Evolutionary conservation across 2,888 invertebrate species (phyloP), one percentile per base, ranked within the genome.

Genomic region (Latrodectus elegans): DNA sequence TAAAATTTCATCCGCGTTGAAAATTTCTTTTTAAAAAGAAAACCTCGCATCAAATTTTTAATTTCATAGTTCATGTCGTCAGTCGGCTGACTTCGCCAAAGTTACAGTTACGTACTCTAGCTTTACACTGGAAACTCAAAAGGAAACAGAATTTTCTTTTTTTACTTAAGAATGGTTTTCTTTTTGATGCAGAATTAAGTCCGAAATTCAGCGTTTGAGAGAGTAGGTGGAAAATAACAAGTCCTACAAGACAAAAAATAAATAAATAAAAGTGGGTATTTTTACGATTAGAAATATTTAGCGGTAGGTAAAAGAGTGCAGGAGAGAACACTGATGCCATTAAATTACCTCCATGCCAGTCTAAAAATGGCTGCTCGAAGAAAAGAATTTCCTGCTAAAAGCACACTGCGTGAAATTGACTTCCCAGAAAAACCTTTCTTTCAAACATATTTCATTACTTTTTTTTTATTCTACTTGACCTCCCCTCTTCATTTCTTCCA

Each of bases 281-380:
- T 86, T 76, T 76, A 80, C 85, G 75, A 80, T 86, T 86, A 86
- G 85, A 80, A 80, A 86, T 86, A 86, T 86, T 86, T 86, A 86
- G 85, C 67, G 75, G 85, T 80, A 80, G 85, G 64, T 74, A 74
- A 71, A 68, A 77, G 65, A 12, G 68, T 65, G 72, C 52, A 11
- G 22, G 67, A 12, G 52, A 49, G n/a, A 67, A n/a, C 55, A 72
- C 55, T 49, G 68, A 64, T 80, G 71, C 81, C 81, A 76, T 87
- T 87, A 87, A 87, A 87, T 87, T 87, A 87, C 81, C 86, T 81
- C 68, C 86, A 55, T 76, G 76, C 65, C 65, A 70, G 26, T 80
- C 81, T 81, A 87, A 87, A 87, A 87, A 81, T 81, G 77, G 77
- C 81, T 86, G 53, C 81, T n/a, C 60, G 72, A 76, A 77, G 75